phyloP scores from a whole-genome alignment of 1,140 invertebrate genomes.

The Melitaea cinxia region DNA sequence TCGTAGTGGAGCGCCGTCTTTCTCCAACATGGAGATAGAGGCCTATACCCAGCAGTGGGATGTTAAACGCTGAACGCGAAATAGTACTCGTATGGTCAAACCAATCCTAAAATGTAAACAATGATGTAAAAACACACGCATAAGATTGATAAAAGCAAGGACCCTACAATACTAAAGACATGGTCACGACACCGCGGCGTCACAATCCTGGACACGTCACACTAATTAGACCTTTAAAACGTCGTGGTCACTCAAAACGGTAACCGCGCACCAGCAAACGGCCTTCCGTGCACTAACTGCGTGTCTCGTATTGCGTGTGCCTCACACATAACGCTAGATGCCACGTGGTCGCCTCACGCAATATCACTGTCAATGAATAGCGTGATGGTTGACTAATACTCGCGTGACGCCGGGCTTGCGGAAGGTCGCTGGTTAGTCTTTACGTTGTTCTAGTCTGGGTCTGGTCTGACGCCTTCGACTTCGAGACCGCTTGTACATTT shows the following conservation, averaged over 20 bases:
- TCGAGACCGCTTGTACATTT: too few relatives aligned
- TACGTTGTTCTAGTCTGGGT: constrained; percentile 1
- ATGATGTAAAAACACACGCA: too few relatives aligned
- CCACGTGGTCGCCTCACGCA: constrained; percentile 42
- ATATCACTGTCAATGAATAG: constrained; percentile 45
- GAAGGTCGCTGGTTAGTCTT: constrained; percentile 34
- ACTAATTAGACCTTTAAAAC: not conserved
- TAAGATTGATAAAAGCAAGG: too few relatives aligned
- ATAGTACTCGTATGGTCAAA: too few relatives aligned
- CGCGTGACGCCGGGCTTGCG: constrained; percentile 37
- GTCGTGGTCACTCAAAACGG: not conserved
- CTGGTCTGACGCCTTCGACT: not conserved
- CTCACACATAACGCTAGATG: constrained; percentile 42
- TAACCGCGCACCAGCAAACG: constrained; percentile 25
- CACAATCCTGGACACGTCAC: not conserved
- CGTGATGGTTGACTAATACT: constrained; percentile 40
- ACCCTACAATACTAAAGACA: too few relatives aligned
- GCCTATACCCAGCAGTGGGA: too few relatives aligned
- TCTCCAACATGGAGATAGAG: too few relatives aligned
- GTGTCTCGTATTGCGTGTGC: constrained; percentile 41
- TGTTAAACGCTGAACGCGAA: too few relatives aligned
- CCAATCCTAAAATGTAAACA: too few relatives aligned
- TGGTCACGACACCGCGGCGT: too few relatives aligned
- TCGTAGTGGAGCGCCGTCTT: too few relatives aligned
- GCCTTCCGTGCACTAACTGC: constrained; percentile 33